Base-by-base conservation (phyloP, 2,797 vertebrate genomes). In the Takifugu ocellatus region DNA sequence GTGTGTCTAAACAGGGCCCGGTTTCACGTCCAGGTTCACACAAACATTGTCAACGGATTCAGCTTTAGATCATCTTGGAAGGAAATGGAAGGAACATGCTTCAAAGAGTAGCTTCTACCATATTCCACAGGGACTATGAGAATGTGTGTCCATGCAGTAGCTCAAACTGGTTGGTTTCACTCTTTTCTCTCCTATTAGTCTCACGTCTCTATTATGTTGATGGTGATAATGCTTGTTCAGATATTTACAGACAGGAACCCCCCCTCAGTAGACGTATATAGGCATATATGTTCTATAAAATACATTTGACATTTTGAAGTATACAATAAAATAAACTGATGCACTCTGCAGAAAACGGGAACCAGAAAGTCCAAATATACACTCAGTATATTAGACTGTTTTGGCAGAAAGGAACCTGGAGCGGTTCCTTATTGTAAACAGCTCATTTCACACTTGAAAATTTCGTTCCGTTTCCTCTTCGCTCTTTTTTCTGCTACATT, bases 281-380 rank as follows among this genome's bases (percentile, higher is more conserved):
- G 11, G 11, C 21, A 21, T 82, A 78, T 77, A 78, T 73, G 74
- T 74, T 79, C 89, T 84, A 88, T 85, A 91, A 91, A 92, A 92
- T 88, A 89, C 88, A 89, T 87, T 74, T 86, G 78, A 85, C 86
- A 85, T 89, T 85, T 83, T 73, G 73, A 86, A 84, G 76, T 84
- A 52, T 87, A 84, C 74, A 87, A 83, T 87, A 80, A 47, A 25
- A 87, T 86, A 90, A 88, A 91, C 87, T 60, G 79, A 82, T 75
- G 73, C 84, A 88, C 82, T 79, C 80, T 73, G 83, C 84, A 82
- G 85, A 77, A 87, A 84, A 74, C 63, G 58, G 77, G 79, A 90
- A 90, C 77, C 83, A 79, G 74, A 85, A 83, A 79, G 77, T 85
- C 75, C 77, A 74, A 87, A 81, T 86, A 78, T 84, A 85, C 78